Evolutionary conservation across 2,113 vertebrate species (phyloP).

Genomic region (Lathamus discolor): DNA sequence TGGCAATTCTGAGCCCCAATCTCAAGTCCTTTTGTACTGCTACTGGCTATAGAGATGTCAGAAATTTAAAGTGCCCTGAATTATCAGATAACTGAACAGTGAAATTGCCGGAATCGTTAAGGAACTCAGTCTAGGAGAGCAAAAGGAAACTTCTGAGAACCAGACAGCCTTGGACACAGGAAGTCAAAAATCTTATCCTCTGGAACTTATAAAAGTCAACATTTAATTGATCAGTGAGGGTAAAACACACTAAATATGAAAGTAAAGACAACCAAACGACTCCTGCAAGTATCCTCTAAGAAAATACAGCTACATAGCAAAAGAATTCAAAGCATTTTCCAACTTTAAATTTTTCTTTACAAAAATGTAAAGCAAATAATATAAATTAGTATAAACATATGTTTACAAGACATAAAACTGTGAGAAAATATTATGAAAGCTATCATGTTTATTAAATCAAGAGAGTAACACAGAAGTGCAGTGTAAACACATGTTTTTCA

Average conservation of each 20-base stretch:
- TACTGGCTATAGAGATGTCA: not conserved
- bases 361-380: not conserved
- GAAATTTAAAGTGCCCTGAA: not conserved
- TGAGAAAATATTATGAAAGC: not conserved
- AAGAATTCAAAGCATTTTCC: not conserved
- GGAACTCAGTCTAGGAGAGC: not conserved
- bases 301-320: not conserved
- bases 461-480: not conserved
- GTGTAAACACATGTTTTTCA: not conserved
- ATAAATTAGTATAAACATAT: not conserved
- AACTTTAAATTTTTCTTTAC: not conserved
- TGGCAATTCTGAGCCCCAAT: not conserved
- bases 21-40: not conserved
- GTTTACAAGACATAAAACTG: not conserved
- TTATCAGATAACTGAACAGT: not conserved
- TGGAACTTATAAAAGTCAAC: not conserved
- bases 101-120: not conserved
- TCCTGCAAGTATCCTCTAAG: not conserved
- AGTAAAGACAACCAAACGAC: not conserved
- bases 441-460: not conserved
- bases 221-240: not conserved
- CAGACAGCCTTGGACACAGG: not conserved
- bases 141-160: not conserved
- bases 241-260: not conserved
- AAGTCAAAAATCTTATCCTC: not conserved